phyloP scores from a whole-genome alignment of 2,113 vertebrate species.

The Todiramphus saurophagus region DNA sequence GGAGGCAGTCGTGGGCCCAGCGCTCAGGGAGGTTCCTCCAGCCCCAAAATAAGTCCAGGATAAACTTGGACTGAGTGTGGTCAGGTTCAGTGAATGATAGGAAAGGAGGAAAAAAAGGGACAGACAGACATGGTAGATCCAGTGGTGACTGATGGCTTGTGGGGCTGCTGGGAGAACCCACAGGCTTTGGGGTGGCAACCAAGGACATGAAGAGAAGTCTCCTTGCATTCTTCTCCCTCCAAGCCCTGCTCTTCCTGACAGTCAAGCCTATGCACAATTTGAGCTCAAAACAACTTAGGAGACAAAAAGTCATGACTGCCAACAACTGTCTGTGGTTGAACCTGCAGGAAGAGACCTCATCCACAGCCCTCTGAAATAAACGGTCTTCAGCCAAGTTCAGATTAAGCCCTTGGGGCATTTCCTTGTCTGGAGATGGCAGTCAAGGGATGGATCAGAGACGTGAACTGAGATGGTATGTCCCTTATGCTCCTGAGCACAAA shows the following conservation, averaged over 20 bases:
- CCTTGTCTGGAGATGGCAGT: rapidly evolving
- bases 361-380: neutral
- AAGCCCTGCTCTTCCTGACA: neutral
- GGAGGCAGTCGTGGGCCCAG: neutral
- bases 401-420: rapidly evolving
- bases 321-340: rapidly evolving
- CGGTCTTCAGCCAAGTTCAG: rapidly evolving
- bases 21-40: neutral
- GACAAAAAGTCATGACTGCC: rapidly evolving
- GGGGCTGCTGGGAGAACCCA: neutral
- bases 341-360: neutral
- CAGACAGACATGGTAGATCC: rapidly evolving
- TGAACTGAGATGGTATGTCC: neutral
- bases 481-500: no score
- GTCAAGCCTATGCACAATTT: neutral
- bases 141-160: neutral
- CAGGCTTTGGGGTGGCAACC: rapidly evolving
- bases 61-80: neutral
- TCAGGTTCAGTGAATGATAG: rapidly evolving
- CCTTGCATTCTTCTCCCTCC: rapidly evolving
- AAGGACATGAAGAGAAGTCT: rapidly evolving
- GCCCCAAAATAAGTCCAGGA: neutral
- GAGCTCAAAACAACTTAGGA: neutral
- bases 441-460: neutral
- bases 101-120: neutral